Percentiles rank a stretch among this genome's conserved stretches.
These are phyloP conservation scores for Xenopus borealis DNA, from an alignment of 2,113 vertebrate species.

Conservation along the genomic window DNA sequence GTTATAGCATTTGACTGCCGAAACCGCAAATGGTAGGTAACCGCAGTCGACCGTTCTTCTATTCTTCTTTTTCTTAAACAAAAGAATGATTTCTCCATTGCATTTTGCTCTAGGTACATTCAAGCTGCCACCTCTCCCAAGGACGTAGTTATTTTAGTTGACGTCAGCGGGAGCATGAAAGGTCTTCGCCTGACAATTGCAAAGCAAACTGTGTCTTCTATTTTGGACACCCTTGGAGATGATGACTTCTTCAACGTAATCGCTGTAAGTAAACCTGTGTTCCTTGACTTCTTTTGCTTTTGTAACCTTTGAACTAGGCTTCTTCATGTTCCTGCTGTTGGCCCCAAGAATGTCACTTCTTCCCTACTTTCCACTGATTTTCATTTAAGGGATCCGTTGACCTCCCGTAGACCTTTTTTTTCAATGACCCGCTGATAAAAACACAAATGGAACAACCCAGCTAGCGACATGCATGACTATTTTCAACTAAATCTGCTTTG, in stretches of 20 bases:
- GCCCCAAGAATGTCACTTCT: background rate
- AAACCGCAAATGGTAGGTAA: conserved; percentile 91
- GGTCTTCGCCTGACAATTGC: conserved; percentile 94
- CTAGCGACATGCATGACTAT: too few relatives aligned
- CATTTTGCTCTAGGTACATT: conserved; percentile 80
- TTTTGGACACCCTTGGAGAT: conserved; percentile 95
- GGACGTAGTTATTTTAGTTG: conserved; percentile 93
- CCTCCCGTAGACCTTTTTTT: conserved; percentile 4
- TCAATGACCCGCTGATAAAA: too few relatives aligned
- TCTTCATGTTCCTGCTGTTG: background rate
- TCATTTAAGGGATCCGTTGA: conserved; percentile 15
- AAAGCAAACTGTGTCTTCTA: conserved; percentile 93
- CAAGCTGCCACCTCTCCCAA: conserved; percentile 97
- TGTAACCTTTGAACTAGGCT: conserved; percentile 8
- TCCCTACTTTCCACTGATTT: conserved; percentile 16
- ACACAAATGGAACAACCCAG: too few relatives aligned
- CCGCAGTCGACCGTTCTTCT: background rate
- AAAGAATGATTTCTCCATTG: conserved; percentile 31
- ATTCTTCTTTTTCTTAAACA: conserved; percentile 10
- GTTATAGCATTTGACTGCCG: conserved; percentile 97
- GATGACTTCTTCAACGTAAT: conserved; percentile 99
- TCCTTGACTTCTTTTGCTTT: conserved; percentile 12
- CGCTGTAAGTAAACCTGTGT: conserved; percentile 77
- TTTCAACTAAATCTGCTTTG: background rate
- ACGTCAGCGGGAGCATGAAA: conserved; percentile 98